These are phyloP conservation scores for Sarcophaga variegata DNA, from an alignment of 2,888 invertebrate species.

Conservation along the genomic window DNA sequence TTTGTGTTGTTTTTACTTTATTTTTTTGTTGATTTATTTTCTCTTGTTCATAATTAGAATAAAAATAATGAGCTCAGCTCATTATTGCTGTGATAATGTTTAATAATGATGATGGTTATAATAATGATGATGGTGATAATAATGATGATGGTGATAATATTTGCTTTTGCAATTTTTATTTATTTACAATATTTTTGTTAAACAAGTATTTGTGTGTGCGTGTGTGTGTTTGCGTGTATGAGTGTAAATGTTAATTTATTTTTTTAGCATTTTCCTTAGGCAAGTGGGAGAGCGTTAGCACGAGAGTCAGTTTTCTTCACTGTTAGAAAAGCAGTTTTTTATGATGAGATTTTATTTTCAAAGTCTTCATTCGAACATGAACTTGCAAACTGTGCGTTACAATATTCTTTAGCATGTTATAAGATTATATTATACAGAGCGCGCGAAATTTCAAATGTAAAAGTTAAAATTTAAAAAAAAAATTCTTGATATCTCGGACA, in stretches of 20 bases:
- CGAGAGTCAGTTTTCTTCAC: slow-evolving; percentile 8
- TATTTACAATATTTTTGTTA: slow-evolving; percentile 48
- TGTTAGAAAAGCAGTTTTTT: neutral
- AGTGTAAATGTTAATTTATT: slow-evolving; percentile 23
- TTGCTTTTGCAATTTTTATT: slow-evolving; percentile 44
- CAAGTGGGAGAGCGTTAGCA: neutral
- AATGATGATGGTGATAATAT: neutral
- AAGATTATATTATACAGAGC: neutral
- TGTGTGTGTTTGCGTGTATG: neutral
- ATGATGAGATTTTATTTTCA: slow-evolving; percentile 10
- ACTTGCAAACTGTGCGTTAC: slow-evolving; percentile 60
- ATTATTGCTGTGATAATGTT: slow-evolving; percentile 28
- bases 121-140: slow-evolving; percentile 15
- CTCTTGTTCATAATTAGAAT: neutral
- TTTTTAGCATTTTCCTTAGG: slow-evolving; percentile 43
- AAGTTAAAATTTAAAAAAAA: neutral
- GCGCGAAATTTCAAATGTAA: neutral
- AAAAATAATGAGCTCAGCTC: slow-evolving; percentile 12
- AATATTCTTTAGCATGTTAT: neutral
- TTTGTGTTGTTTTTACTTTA: neutral
- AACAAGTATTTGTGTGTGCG: neutral
- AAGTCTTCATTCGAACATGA: slow-evolving; percentile 59
- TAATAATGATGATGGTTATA: slow-evolving; percentile 7
- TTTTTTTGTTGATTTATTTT: slow-evolving; percentile 19
- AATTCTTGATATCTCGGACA: too few relatives aligned